Base-by-base conservation (phyloP, 2,888 invertebrate species). In the Antitype chi region DNA sequence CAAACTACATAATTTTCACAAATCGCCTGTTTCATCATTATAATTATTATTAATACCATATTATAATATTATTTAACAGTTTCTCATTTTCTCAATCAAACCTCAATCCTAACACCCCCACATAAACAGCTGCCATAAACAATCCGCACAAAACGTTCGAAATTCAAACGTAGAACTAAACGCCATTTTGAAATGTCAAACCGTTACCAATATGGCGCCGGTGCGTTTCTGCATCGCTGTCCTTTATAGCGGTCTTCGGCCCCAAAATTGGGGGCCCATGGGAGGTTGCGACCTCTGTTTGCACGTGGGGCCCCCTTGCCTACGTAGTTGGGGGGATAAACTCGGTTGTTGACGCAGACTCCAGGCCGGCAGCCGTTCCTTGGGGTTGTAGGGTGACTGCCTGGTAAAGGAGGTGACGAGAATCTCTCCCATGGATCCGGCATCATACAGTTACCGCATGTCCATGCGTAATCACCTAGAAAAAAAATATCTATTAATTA, bases 161-260 rank as follows among this genome's bases (percentile, higher is more conserved):
- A 82, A 78, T 75, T 84, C 81, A 77, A 84, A 88, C 87, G 83
- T 82, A 70, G 66, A 86, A 86, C 70, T 71, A 76, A 38, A 71
- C 80, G 84, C 85, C 80, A 79, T 80, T 80, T 77, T 79, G 47
- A 76, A 74, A 70, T 67, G 52, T 25, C 52, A 67, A 80, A 70
- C 72, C 49, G 63, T 89, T 95, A 96, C 96, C 96, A 96, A 90
- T 96, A 96, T 4, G 96, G 96, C 17, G 94, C 89, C 0, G 95
- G 94, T 0, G 93, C 95, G 76, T 93, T 96, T 85, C 96, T 92
- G 82, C 92, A 94, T 47, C 96, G 85, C 77, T 95, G 96, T 0
- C 94, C 95, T 84, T 96, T 96, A 79, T 92, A 95, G 43, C 96
- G 91, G 15, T 96, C 96, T 52, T 96, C 96, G 1, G 89, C 91